Evolutionary conservation across 2,797 vertebrate species (phyloP), one percentile per base, ranked within the genome.

Genomic region (Trachops cirrhosus): DNA sequence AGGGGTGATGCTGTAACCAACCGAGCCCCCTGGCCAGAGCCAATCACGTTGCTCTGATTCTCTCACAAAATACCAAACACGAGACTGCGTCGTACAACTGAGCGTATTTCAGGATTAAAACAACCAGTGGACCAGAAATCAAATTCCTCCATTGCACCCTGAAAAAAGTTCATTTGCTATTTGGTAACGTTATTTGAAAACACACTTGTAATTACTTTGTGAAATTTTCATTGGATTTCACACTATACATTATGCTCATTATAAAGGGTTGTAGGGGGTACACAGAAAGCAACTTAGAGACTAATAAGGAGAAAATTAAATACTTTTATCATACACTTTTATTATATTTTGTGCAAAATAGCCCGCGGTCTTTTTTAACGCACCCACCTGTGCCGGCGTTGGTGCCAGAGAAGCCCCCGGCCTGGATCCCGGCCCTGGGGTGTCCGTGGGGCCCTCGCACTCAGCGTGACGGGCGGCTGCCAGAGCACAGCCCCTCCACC

Each of bases 391-490:
- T 86, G 93, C 85, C 5, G 7, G 54, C 0, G 2, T 24, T 6
- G 32, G 5, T 59, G 19, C 75, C 96, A 91, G 75, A 41, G 70
- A 64, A 68, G 8, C 11, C 52, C 21, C 44, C 44, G 26, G 50
- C 86, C 95, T 84, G 83, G 34, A 54, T 94, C 87, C 90, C 67
- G 93, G 80, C 86, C 96, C 80, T 83, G 74, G 41, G 41, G 85
- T 62, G 96, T 84, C 78, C 92, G 94, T 96, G 96, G 67, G 84
- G 73, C 70, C 29, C 70, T 92, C 91, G 93, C 1, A 87, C 5
- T 39, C 82, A 26, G 2, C 37, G 52, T 10, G 54, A 26, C 34
- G 75, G 89, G 96, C 50, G 44, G 29, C 85, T 95, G 92, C 89
- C 85, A 74, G n/a, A 85, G n/a, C 86, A 74, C 71, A 9, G 11